Evolutionary conservation across 1,140 invertebrate species (phyloP), one percentile per base, ranked within the genome.

Genomic region (Lordiphosa stackelbergi): DNA sequence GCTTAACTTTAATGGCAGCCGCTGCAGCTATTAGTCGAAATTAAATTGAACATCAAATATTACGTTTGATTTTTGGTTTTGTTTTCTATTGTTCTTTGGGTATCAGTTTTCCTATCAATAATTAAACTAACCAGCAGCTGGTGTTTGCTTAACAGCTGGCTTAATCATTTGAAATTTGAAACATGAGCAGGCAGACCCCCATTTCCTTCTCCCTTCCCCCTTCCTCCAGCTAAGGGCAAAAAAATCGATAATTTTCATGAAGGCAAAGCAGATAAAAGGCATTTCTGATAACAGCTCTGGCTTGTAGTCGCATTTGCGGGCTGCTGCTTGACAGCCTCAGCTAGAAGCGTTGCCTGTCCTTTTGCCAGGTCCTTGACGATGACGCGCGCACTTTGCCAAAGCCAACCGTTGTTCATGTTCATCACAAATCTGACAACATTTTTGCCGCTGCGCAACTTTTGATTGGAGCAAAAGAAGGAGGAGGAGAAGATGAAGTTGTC

Each of bases 161-260:
- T 70, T 57, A 73, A 66, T 68, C 48, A 66, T 57, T 74, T 40
- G 54, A 60, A 81, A 70, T 59, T 78, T 70, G 61, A 79, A 79
- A 74, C 74, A 70, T 61, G 41, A 69, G 73, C 53, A 43, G 69
- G 56, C 65, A 65, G 31, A 57, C 24, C 34, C 24, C 34, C 19
- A 41, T 53, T 28, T 1, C 5, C 22, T 0, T 4, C 22, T 3
- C 22, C 22, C 24, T 6, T 6, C 24, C 24, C 24, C 24, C 24
- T 7, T 1, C 0, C 6, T 6, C 7, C 0, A 22, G 19, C n/a
- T 2, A 1, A 2, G 0, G 2, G 3, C 1, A 40, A 31, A 52
- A 48, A 79, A 79, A 81, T 79, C 75, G 66, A 79, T 79, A 79
- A 74, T 81, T 60, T 62, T 66, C 66, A 37, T 43, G 51, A 55